Conservation (phyloP, 2,797 vertebrate species). For the Perdix hodgsoniae region DNA sequence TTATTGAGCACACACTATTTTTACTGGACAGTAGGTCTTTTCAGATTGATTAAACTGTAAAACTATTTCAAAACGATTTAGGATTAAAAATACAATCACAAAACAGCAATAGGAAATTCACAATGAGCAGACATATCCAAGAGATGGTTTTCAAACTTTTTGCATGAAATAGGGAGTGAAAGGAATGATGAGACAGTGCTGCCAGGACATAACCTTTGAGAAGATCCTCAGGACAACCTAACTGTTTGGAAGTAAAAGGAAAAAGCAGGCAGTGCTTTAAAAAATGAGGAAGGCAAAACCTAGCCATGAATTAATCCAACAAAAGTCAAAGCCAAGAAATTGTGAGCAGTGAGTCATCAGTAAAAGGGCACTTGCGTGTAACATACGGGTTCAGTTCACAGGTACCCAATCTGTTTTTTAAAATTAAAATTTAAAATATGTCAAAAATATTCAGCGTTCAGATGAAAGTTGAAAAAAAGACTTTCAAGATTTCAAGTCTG, state of each 20-base stretch:
- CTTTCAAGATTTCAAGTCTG: slow-evolving; percentile 74
- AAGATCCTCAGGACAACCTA: slow-evolving; percentile 4
- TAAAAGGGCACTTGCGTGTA: slow-evolving; percentile 65
- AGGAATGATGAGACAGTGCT: not conserved
- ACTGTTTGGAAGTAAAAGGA: not conserved
- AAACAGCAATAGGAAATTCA: not conserved
- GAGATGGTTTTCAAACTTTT: slow-evolving; percentile 35
- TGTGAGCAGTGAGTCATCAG: slow-evolving; percentile 49
- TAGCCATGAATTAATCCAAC: slow-evolving; percentile 42
- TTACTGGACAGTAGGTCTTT: not conserved
- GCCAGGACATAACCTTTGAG: not conserved
- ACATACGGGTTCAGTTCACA: slow-evolving; percentile 70
- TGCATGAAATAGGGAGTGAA: not conserved
- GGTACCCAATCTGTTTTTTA: slow-evolving; percentile 69
- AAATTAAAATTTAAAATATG: slow-evolving; percentile 78
- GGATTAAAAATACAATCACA: not conserved
- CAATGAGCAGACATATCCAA: not conserved
- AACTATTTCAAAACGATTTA: not conserved
- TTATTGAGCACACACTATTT: not conserved
- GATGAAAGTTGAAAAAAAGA: slow-evolving; percentile 61
- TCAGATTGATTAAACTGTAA: not conserved
- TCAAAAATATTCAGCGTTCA: slow-evolving; percentile 76
- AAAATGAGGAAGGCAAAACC: slow-evolving; percentile 24
- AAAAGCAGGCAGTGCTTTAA: slow-evolving; percentile 28
- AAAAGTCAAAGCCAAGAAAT: slow-evolving; percentile 62